phyloP scores from a whole-genome alignment of 2,113 vertebrate genomes.

The Mastomys natalensis region DNA sequence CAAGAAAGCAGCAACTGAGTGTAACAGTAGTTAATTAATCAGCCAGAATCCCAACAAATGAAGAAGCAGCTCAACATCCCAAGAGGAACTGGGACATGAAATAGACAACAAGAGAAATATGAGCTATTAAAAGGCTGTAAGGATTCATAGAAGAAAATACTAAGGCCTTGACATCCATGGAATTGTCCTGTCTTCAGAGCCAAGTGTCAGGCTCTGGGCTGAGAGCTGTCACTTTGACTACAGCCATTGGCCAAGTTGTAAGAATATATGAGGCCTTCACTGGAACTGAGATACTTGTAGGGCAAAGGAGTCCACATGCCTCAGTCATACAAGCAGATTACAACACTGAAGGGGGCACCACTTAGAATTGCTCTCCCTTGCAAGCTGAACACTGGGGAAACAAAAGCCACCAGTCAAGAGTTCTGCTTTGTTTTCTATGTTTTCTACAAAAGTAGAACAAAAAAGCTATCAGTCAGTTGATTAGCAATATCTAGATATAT shows the following conservation, averaged over 20 bases:
- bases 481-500: neutral
- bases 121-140: neutral
- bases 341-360: neutral
- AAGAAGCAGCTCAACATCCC: neutral
- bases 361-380: neutral
- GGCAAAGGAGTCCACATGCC: neutral
- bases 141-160: neutral
- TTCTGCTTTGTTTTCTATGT: neutral
- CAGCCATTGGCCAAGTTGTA: neutral
- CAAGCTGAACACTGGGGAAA: neutral
- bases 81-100: neutral
- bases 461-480: neutral
- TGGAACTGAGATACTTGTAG: neutral
- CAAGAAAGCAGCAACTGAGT: neutral
- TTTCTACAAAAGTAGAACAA: neutral
- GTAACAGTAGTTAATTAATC: neutral
- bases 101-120: neutral
- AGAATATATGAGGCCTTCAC: neutral
- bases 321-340: neutral
- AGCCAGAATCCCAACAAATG: neutral
- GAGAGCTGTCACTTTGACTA: neutral
- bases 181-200: neutral
- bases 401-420: neutral
- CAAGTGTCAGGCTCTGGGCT: neutral
- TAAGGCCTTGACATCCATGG: accelerated